Percentiles rank a stretch among this genome's conserved stretches.
Evolutionary conservation across 2,113 vertebrate genomes (phyloP).

Genomic region (Callionymus lyra): DNA sequence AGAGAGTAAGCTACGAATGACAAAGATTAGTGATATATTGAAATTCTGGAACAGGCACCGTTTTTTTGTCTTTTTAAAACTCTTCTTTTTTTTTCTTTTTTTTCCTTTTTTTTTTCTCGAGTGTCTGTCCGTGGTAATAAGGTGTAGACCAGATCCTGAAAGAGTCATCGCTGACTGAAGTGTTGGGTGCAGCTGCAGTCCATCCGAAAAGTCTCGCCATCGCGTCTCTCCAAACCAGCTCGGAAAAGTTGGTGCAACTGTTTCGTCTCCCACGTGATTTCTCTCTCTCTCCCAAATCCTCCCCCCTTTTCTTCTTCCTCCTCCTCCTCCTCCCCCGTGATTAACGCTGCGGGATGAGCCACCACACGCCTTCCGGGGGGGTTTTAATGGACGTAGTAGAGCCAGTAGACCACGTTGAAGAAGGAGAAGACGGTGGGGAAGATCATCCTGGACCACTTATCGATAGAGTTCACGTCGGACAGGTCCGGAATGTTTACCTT

Average conservation of each 20-base stretch:
- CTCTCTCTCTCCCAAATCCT: slow-evolving; percentile 50
- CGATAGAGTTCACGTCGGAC: slow-evolving; percentile 98
- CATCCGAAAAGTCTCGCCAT: slow-evolving; percentile 51
- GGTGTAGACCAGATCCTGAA: slow-evolving; percentile 61
- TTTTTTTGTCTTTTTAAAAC: slow-evolving; percentile 73
- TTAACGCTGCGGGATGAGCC: slow-evolving; percentile 7
- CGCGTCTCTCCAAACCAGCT: slow-evolving; percentile 45
- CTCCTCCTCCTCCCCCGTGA: slow-evolving; percentile 28
- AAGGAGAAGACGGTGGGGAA: slow-evolving; percentile 99
- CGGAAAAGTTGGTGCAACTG: slow-evolving; percentile 55
- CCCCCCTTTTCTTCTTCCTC: slow-evolving; percentile 45
- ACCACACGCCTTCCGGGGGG: slow-evolving; percentile 25
- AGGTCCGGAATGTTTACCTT: slow-evolving; percentile 99
- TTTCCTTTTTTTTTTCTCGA: slow-evolving; percentile 69
- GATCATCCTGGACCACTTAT: slow-evolving; percentile 98
- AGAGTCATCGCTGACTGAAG: slow-evolving; percentile 59
- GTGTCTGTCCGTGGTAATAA: slow-evolving; percentile 68
- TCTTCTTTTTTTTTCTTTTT: slow-evolving; percentile 62
- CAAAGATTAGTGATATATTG: slow-evolving; percentile 73
- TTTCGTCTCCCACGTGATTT: slow-evolving; percentile 15
- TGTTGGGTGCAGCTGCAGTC: slow-evolving; percentile 58
- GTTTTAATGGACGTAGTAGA: slow-evolving; percentile 97
- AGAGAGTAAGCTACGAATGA: slow-evolving; percentile 73
- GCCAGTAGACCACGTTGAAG: slow-evolving; percentile 99
- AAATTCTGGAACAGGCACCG: slow-evolving; percentile 68